Percentiles rank a stretch among this genome's conserved stretches.
phyloP scores from a whole-genome alignment of 2,797 vertebrate species.

The Tapera naevia region DNA sequence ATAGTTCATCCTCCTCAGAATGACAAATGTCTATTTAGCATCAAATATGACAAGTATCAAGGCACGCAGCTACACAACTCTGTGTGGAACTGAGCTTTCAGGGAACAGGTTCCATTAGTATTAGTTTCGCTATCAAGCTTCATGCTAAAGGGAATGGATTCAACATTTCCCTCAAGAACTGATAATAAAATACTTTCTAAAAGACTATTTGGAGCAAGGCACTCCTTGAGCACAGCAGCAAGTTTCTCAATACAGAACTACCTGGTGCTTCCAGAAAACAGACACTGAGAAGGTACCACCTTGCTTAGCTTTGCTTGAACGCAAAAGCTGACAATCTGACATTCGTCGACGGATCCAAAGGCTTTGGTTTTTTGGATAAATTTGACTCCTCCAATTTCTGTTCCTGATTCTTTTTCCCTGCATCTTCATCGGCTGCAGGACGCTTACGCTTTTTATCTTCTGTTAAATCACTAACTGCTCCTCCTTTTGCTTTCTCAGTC shows the following conservation, averaged over 20 bases:
- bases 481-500: slow-evolving; percentile 87
- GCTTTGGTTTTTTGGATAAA: slow-evolving; percentile 82
- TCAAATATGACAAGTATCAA: rapidly evolving
- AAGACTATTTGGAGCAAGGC: background rate
- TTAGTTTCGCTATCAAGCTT: background rate
- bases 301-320: slow-evolving; percentile 81
- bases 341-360: slow-evolving; percentile 73
- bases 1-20: background rate
- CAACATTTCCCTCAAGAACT: background rate
- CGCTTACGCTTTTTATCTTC: slow-evolving; percentile 89
- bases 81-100: background rate
- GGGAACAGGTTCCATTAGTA: background rate
- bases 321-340: slow-evolving; percentile 88
- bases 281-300: background rate
- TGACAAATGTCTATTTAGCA: background rate
- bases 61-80: background rate
- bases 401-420: slow-evolving; percentile 20
- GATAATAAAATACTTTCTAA: background rate
- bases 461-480: slow-evolving; percentile 33
- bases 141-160: background rate
- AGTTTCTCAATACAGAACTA: background rate
- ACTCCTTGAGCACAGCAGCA: background rate
- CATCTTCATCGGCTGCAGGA: slow-evolving; percentile 25
- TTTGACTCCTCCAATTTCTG: slow-evolving; percentile 64
- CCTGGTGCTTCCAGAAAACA: background rate